phyloP scores from a whole-genome alignment of 2,888 invertebrate species.

The Carcina quercana region DNA sequence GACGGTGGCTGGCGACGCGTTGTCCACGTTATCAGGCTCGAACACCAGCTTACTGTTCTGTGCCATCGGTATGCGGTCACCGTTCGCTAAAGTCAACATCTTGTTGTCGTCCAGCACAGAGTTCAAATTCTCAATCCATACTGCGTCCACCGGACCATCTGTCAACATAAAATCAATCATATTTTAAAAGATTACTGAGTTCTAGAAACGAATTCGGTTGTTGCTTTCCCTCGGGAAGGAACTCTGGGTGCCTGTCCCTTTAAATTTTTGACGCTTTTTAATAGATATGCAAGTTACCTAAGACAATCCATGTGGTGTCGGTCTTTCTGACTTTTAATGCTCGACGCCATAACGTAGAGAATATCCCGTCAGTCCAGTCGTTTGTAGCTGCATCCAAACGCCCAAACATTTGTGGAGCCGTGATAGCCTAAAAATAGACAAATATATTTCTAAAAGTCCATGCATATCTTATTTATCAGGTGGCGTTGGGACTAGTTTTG shows the following conservation, averaged over 20 bases:
- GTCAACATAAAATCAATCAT: no score
- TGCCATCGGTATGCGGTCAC: slow-evolving; percentile 93
- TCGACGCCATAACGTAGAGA: slow-evolving; percentile 91
- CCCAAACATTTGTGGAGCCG: slow-evolving; percentile 95
- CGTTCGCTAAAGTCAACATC: slow-evolving; percentile 91
- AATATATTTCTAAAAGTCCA: no score
- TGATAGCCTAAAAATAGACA: slow-evolving; percentile 82
- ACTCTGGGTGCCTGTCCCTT: no score
- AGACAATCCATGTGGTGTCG: slow-evolving; percentile 80
- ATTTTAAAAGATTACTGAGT: no score
- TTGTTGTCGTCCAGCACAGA: slow-evolving; percentile 94
- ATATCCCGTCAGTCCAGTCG: slow-evolving; percentile 96
- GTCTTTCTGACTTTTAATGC: slow-evolving; percentile 84
- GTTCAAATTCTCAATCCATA: slow-evolving; percentile 95
- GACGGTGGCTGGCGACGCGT: slow-evolving; percentile 93
- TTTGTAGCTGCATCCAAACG: slow-evolving; percentile 91
- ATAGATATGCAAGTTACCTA: no score
- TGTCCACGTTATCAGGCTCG: slow-evolving; percentile 93
- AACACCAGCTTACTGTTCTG: slow-evolving; percentile 90
- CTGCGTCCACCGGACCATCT: slow-evolving; percentile 94
- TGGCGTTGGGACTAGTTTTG: no score
- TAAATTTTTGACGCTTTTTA: no score
- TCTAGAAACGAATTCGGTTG: no score
- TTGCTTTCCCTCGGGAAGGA: no score
- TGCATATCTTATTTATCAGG: no score